Evolutionary conservation across 1,140 invertebrate species (phyloP), one percentile per base, ranked within the genome.

Genomic region (Hyles euphorbiae): DNA sequence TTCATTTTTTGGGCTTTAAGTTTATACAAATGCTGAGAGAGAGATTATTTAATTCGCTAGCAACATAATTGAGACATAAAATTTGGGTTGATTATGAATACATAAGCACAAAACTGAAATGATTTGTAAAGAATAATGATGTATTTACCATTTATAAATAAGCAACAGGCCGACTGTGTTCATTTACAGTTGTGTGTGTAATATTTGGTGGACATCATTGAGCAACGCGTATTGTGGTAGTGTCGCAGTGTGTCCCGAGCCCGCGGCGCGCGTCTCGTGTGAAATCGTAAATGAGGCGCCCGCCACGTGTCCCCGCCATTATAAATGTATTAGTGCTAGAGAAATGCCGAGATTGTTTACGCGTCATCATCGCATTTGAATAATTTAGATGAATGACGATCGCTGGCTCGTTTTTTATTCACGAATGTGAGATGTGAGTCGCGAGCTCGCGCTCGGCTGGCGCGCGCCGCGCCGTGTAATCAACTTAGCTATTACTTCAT

Each of bases 301-400:
- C 56, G 58, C 51, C 64, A 67, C 67, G 62, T 65, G 62, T 43
- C 58, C 43, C 53, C 56, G 49, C 46, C 67, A 74, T 74, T 76
- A 76, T 74, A 76, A 76, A 69, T 53, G 56, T 69, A 76, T 76
- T 66, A 67, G 67, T 58, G 50, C 44, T 34, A 56, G n/a, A 34
- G 46, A 40, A 49, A 43, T 11, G 34, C 44, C 63, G 49, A 58
- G 58, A 67, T 65, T 69, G 67, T 72, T 69, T 72, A 70, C 58
- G 67, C 66, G 54, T 62, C 60, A 69, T 69, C 49, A 61, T 65
- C 53, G 59, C 57, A 72, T 69, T 74, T 69, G 63, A 69, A 69
- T 72, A 66, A 72, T 74, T 72, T 69, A 65, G 65, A 66, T 69
- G 61, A 54, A 70, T 63, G 57, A 53, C 55, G 33, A 43, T 36